phyloP scores from a whole-genome alignment of 2,797 vertebrate species.

The Paedocypris micromegethes region DNA sequence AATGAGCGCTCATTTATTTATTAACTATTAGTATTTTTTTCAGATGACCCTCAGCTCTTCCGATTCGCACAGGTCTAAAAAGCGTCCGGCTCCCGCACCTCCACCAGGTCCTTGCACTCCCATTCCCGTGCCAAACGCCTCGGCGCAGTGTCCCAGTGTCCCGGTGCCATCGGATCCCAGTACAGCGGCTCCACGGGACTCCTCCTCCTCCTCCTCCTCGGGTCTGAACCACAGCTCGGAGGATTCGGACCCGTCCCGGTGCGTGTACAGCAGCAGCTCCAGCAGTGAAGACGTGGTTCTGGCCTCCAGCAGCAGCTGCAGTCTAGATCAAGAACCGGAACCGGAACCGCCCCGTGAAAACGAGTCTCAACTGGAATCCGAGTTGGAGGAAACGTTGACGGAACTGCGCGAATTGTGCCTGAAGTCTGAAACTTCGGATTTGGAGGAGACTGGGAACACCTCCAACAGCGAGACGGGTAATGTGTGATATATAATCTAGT shows the following conservation, averaged over 20 bases:
- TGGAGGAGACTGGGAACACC: slow-evolving; percentile 79
- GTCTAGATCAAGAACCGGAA: slow-evolving; percentile 36
- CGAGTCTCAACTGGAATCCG: neutral
- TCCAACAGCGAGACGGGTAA: slow-evolving; percentile 85
- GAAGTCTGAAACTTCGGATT: slow-evolving; percentile 50
- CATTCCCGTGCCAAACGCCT: slow-evolving; percentile 39
- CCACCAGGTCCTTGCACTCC: slow-evolving; percentile 59
- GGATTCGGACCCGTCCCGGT: slow-evolving; percentile 58
- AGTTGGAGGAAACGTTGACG: neutral
- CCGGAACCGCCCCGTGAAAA: slow-evolving; percentile 4
- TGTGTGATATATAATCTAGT: slow-evolving; percentile 40
- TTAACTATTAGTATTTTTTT: slow-evolving; percentile 34
- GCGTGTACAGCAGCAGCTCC: slow-evolving; percentile 52
- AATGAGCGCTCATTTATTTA: neutral
- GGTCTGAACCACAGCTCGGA: slow-evolving; percentile 65
- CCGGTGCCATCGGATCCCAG: slow-evolving; percentile 49
- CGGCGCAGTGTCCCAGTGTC: slow-evolving; percentile 62
- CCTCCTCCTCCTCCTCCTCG: slow-evolving; percentile 55
- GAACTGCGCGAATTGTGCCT: slow-evolving; percentile 16
- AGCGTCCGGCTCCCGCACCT: slow-evolving; percentile 83
- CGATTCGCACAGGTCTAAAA: slow-evolving; percentile 75
- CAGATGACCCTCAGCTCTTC: slow-evolving; percentile 72
- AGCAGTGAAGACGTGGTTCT: slow-evolving; percentile 31
- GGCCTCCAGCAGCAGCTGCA: slow-evolving; percentile 44
- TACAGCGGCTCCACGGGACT: slow-evolving; percentile 34